phyloP scores from a whole-genome alignment of 2,888 invertebrate species.

The Nymphalis polychloros region DNA sequence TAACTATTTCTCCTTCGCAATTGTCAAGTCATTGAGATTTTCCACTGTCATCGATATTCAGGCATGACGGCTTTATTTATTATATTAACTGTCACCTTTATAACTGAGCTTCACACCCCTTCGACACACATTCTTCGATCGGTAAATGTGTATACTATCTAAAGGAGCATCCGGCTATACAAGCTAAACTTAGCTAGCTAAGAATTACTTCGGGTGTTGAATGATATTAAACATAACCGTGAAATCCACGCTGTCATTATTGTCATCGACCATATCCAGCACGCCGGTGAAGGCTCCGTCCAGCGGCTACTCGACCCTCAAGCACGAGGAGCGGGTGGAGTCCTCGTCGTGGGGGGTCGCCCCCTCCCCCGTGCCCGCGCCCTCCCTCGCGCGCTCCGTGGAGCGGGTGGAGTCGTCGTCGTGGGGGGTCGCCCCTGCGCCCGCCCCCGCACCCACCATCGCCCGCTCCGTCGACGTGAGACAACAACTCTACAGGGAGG shows the following conservation, averaged over 20 bases:
- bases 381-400: conserved; percentile 50
- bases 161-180: too few relatives aligned
- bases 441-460: conserved; percentile 42
- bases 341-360: conserved; percentile 63
- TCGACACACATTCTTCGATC: too few relatives aligned
- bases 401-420: conserved; percentile 66
- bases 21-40: too few relatives aligned
- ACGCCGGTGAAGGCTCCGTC: conserved; percentile 71
- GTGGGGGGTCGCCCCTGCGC: conserved; percentile 62
- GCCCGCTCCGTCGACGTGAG: conserved; percentile 50
- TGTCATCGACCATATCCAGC: conserved; percentile 43
- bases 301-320: conserved; percentile 74
- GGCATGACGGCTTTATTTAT: too few relatives aligned
- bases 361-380: conserved; percentile 51
- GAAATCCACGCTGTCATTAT: background rate
- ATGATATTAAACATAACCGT: too few relatives aligned
- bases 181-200: too few relatives aligned
- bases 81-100: too few relatives aligned
- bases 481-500: conserved; percentile 59
- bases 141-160: too few relatives aligned
- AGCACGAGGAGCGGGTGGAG: conserved; percentile 69
- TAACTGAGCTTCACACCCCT: too few relatives aligned
- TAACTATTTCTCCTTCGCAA: too few relatives aligned
- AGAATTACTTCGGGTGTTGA: too few relatives aligned
- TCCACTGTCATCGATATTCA: too few relatives aligned